Base-by-base conservation (phyloP, 2,888 invertebrate genomes). In the Teleiodes luculella region DNA sequence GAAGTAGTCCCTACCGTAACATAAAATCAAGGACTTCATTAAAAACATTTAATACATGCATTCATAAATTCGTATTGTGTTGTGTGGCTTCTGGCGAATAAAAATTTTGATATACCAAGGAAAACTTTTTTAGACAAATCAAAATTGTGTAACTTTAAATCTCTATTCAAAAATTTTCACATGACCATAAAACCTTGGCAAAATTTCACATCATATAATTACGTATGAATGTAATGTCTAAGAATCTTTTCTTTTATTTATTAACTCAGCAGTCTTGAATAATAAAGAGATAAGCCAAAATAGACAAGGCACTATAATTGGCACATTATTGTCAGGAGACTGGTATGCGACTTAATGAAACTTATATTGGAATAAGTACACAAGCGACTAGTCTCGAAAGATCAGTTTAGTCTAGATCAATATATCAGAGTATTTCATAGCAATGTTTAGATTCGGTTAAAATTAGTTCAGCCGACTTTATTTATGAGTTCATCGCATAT, bases 401-500 rank as follows among this genome's bases (percentile, higher is more conserved):
- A 70, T 69, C 65, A 71, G 72, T 69, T 69, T 74, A 64, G 57
- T 65, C 65, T 61, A 74, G n/a, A n/a, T n/a, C n/a, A n/a, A n/a
- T n/a, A 24, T 64, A 70, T 74, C 73, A 76, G 74, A 77, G 70
- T 71, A 62, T 61, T 61, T 65, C 63, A 65, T 66, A 66, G 65
- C 61, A 70, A 72, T 73, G 64, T 70, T 74, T 68, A 62, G 53
- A 58, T 61, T 52, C 35, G 52, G 28, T 58, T 63, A 62, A 66
- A 69, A 70, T 69, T 67, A 67, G 59, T 67, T 87, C 78, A 88
- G 52, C 83, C 84, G 56, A 90, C 89, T 81, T 87, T 90, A 66
- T 91, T 91, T 72, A 98, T 97, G 57, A 98, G 93, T 86, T 98
- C 98, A 90, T 98, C 98, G 90, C 97, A 96, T 72, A 98, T 95